A percentile compares a stretch with the other conserved stretches of the same genome.
These are phyloP conservation scores for Hyles lineata DNA, from an alignment of 2,888 invertebrate genomes.

Conservation along the genomic window DNA sequence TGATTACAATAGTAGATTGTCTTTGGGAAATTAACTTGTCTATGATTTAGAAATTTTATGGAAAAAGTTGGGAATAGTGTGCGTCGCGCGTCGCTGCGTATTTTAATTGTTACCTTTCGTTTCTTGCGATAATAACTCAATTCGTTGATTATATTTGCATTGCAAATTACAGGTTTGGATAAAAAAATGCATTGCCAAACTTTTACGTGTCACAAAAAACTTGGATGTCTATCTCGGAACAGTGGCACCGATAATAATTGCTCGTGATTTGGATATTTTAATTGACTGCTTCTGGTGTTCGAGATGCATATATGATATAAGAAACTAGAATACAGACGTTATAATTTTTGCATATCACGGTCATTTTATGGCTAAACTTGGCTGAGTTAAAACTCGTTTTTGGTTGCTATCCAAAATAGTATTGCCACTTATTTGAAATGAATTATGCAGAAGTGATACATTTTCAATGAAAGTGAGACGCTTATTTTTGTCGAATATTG, in stretches of 20 bases:
- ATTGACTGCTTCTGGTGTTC: constrained; percentile 19
- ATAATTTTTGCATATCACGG: not conserved
- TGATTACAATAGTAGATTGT: constrained; percentile 33
- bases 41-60: constrained; percentile 57
- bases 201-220: constrained; percentile 23
- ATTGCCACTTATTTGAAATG: too few relatives aligned
- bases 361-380: not conserved
- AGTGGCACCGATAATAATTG: not conserved
- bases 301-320: not conserved
- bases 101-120: constrained; percentile 62
- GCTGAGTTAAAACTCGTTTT: not conserved
- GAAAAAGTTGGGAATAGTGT: constrained; percentile 60
- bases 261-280: constrained; percentile 1
- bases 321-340: not conserved
- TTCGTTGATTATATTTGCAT: constrained; percentile 52
- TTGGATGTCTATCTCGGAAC: not conserved
- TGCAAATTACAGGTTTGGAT: constrained; percentile 37
- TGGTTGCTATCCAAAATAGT: too few relatives aligned
- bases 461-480: too few relatives aligned
- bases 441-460: too few relatives aligned
- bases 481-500: too few relatives aligned
- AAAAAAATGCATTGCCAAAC: constrained; percentile 22
- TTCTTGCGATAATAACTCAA: constrained; percentile 55
- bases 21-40: constrained; percentile 41
- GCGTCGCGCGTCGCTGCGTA: constrained; percentile 43